Conservation (phyloP, 2,797 vertebrate species). For the Microchirus variegatus region DNA sequence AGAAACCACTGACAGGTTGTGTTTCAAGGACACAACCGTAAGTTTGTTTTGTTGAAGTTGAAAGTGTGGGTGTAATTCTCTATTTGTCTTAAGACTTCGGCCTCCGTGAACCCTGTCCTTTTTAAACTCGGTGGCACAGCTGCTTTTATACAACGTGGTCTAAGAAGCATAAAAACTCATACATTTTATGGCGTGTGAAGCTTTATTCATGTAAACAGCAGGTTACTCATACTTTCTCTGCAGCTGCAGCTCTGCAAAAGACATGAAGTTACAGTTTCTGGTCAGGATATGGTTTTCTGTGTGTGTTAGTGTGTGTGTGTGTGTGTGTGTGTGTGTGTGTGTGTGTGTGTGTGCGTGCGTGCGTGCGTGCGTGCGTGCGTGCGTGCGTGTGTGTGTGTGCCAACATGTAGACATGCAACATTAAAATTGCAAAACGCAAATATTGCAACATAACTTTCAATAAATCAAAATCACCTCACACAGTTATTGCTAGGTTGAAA, state of each 20-base stretch:
- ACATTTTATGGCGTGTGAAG: slow-evolving; percentile 30
- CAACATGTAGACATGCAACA: background rate
- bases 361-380: background rate
- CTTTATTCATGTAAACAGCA: slow-evolving; percentile 44
- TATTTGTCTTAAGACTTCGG: slow-evolving; percentile 62
- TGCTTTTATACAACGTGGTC: slow-evolving; percentile 28
- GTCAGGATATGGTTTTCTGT: slow-evolving; percentile 37
- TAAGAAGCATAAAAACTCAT: background rate
- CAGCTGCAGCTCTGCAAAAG: slow-evolving; percentile 64
- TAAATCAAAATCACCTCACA: too few species aligned
- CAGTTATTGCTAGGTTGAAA: too few species aligned
- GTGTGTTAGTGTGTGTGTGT: slow-evolving; percentile 10
- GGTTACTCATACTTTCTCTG: slow-evolving; percentile 58
- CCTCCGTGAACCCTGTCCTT: slow-evolving; percentile 60
- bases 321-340: slow-evolving; percentile 16
- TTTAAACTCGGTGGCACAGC: slow-evolving; percentile 48
- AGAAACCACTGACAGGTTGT: slow-evolving; percentile 61
- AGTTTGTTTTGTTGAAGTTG: slow-evolving; percentile 65
- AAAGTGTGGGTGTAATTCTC: slow-evolving; percentile 63
- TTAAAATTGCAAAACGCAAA: slow-evolving; percentile 26
- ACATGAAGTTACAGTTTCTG: slow-evolving; percentile 74
- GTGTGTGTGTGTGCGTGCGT: slow-evolving; percentile 14
- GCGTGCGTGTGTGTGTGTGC: slow-evolving; percentile 18
- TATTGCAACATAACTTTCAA: background rate
- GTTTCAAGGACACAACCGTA: slow-evolving; percentile 73